Percentiles rank a stretch among this genome's conserved stretches.
Conservation (phyloP, 2,888 invertebrate species). For the Nipponacmea schrenckii region DNA sequence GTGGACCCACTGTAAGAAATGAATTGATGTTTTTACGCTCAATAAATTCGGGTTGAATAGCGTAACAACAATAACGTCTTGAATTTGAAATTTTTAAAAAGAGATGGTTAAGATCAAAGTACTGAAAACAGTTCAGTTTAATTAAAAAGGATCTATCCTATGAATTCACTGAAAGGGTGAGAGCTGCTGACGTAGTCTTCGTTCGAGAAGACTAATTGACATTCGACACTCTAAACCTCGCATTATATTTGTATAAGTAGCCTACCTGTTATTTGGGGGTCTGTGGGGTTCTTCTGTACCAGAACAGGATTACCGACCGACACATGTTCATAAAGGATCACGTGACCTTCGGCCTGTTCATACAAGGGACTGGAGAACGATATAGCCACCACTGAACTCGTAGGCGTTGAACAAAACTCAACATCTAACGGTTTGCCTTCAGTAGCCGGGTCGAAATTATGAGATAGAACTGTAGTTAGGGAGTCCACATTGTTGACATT, state of each 20-base stretch:
- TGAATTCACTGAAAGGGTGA: too few relatives aligned
- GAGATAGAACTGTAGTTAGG: neutral
- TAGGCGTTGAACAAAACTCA: slow-evolving; percentile 10
- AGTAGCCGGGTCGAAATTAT: neutral
- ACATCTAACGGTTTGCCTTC: slow-evolving; percentile 16
- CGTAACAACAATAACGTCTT: too few relatives aligned
- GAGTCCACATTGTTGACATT: slow-evolving; percentile 5
- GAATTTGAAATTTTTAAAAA: too few relatives aligned
- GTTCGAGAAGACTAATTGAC: too few relatives aligned
- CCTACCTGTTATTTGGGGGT: slow-evolving; percentile 4
- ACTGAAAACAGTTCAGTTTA: too few relatives aligned
- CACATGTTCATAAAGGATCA: slow-evolving; percentile 8
- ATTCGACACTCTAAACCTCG: too few relatives aligned
- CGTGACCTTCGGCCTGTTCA: slow-evolving; percentile 8
- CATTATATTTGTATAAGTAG: neutral
- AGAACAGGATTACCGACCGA: neutral
- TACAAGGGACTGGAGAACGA: slow-evolving; percentile 1
- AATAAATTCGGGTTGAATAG: too few relatives aligned
- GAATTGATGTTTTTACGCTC: too few relatives aligned
- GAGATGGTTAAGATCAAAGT: too few relatives aligned
- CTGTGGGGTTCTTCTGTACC: neutral
- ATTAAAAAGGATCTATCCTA: too few relatives aligned
- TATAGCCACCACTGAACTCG: slow-evolving; percentile 1
- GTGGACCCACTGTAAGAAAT: slow-evolving; percentile 14
- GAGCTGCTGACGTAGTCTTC: too few relatives aligned